Base-by-base conservation (phyloP, 2,888 invertebrate species). In the Drosophila peninsularis region DNA sequence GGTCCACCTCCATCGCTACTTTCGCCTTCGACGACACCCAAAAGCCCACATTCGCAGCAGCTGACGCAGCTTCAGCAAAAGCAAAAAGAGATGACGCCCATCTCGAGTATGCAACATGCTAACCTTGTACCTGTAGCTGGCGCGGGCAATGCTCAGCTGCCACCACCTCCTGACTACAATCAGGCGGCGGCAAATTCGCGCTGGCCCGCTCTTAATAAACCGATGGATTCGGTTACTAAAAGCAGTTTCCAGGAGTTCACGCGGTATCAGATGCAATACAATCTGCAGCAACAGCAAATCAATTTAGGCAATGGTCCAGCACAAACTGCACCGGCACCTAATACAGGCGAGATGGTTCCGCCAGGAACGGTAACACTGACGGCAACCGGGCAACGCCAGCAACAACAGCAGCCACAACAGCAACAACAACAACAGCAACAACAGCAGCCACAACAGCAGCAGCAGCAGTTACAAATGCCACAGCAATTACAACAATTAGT, bases 231-330 rank as follows among this genome's bases (percentile, higher is more conserved):
- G 81, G 94, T 93, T 79, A 94, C 94, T 34, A 94, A 94, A 88
- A 94, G 94, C 39, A 94, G 94, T 91, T 94, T 94, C 85, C 94
- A 94, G 93, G 94, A 94, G 90, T 94, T 94, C 91, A 94, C 94
- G 75, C 93, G 94, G 75, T 94, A 94, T 88, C 94, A 94, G 85
- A 94, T 94, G 93, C 94, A 94, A 90, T 94, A 94, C 90, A 94
- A 94, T 86, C 93, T 94, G 36, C 92, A 93, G 56, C 94, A 94
- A 81, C 93, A 91, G 57, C 91, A 90, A 69, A 85, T 87, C 6
- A 75, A 70, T 41, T 64, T 76, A 41, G 63, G 68, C 24, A 78
- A 66, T 72, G 93, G 93, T 19, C 93, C 93, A 34, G 91, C 93
- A n/a, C 60, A 75, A 58, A 10, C 71, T 71, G 27, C 71, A 72